Conservation (phyloP, 2,113 vertebrate genomes). For the Caranx melampygus region DNA sequence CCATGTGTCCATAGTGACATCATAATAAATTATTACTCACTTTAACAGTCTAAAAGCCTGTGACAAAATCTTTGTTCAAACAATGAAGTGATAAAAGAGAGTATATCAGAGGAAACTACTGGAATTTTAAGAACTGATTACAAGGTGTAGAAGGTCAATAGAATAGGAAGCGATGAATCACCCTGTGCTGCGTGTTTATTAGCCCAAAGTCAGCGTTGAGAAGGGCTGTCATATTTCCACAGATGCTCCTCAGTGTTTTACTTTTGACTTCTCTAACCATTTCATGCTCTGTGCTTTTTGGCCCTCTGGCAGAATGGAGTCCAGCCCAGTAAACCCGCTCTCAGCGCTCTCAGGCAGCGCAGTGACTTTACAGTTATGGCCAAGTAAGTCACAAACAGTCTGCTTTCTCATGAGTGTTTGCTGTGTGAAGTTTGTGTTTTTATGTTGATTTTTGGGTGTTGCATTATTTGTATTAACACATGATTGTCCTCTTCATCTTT, state of each 20-base stretch:
- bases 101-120: neutral
- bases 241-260: neutral
- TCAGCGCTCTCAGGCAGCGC: slow-evolving; percentile 87
- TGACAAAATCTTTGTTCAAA: no score
- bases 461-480: neutral
- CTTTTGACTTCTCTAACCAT: neutral
- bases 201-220: neutral
- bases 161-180: neutral
- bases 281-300: neutral
- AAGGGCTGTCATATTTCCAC: neutral
- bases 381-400: slow-evolving; percentile 86
- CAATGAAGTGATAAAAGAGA: neutral
- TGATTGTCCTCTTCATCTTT: neutral
- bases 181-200: neutral
- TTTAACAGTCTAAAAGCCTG: no score
- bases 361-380: slow-evolving; percentile 95
- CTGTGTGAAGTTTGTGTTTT: neutral
- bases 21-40: no score
- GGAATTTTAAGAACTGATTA: neutral
- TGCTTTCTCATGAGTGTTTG: neutral
- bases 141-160: neutral
- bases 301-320: slow-evolving; percentile 87
- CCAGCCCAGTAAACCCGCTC: slow-evolving; percentile 83
- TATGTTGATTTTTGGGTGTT: slow-evolving; percentile 13
- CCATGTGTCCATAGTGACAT: neutral